These are phyloP conservation scores for Maccullochella peelii DNA, from an alignment of 2,113 vertebrate genomes.

Conservation along the genomic window DNA sequence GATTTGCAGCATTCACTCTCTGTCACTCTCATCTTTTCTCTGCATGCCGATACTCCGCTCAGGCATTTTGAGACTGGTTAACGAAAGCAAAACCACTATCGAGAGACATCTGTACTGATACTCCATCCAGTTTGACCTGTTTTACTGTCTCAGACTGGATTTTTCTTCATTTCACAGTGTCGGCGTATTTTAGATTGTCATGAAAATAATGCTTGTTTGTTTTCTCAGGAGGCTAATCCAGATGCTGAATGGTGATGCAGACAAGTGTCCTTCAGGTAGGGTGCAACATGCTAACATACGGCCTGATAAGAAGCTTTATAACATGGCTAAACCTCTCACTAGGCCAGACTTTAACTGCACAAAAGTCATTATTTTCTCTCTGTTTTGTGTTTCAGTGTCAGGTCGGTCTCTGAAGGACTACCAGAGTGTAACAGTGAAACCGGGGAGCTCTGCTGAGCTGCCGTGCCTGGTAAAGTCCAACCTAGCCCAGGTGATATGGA, in stretches of 20 bases:
- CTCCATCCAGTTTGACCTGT: constrained; percentile 42
- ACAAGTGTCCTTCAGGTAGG: constrained; percentile 86
- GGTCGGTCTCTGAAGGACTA: constrained; percentile 59
- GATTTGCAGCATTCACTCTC: not conserved
- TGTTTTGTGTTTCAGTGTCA: constrained; percentile 56
- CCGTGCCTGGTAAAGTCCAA: constrained; percentile 91
- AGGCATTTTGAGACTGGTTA: not conserved
- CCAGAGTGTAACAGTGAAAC: constrained; percentile 84
- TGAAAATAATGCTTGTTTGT: constrained; percentile 21
- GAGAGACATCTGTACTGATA: not conserved
- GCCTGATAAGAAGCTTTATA: not conserved
- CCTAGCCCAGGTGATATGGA: constrained; percentile 92
- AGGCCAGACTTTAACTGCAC: not conserved
- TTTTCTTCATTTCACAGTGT: not conserved
- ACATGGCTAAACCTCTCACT: not conserved
- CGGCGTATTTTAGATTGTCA: constrained; percentile 4
- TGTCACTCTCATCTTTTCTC: not conserved
- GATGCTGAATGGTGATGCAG: constrained; percentile 89
- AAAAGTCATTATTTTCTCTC: not conserved
- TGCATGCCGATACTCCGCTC: constrained; percentile 14
- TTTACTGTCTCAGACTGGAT: constrained; percentile 1
- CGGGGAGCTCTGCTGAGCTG: constrained; percentile 91
- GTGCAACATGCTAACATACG: not conserved
- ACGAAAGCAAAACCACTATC: not conserved
- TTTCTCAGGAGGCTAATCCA: constrained; percentile 90